A percentile compares a stretch with the other conserved stretches of the same genome.
Conservation (phyloP, 2,888 invertebrate genomes). For the Ischnura elegans region DNA sequence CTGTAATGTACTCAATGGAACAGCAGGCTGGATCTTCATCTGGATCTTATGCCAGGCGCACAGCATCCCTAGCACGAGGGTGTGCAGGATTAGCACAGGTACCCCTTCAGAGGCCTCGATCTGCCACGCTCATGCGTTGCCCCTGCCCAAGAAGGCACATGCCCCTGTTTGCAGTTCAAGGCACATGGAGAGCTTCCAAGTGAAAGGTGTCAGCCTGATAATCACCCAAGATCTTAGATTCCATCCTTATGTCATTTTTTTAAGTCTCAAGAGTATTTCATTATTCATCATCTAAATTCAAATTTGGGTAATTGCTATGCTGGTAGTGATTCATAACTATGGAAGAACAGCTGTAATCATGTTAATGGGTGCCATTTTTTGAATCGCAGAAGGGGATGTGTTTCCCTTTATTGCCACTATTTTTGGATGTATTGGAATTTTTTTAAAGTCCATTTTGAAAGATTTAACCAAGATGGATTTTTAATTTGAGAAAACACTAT, state of each 20-base stretch:
- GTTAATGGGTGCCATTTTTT: constrained; percentile 37
- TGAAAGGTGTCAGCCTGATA: constrained; percentile 39
- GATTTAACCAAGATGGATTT: background rate
- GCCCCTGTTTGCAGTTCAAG: constrained; percentile 50
- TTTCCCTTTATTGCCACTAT: background rate
- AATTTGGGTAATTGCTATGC: constrained; percentile 52
- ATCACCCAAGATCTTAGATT: constrained; percentile 55
- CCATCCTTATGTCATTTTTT: constrained; percentile 60
- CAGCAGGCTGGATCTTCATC: constrained; percentile 60
- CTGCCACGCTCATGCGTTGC: constrained; percentile 56
- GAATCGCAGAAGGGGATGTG: constrained; percentile 4
- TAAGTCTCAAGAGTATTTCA: constrained; percentile 22
- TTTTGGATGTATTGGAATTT: constrained; percentile 3
- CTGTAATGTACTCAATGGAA: constrained; percentile 52
- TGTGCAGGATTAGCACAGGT: constrained; percentile 55
- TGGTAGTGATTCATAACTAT: constrained; percentile 4
- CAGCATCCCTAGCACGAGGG: constrained; percentile 62
- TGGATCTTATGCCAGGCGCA: constrained; percentile 64
- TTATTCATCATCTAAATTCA: constrained; percentile 51
- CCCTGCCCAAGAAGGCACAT: constrained; percentile 61
- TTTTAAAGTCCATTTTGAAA: constrained; percentile 45
- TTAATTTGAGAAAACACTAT: constrained; percentile 25
- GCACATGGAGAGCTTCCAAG: constrained; percentile 60
- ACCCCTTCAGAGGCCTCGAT: constrained; percentile 56
- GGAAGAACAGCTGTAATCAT: constrained; percentile 8